Conservation (phyloP, 1,140 invertebrate genomes). For the Andricus grossulariae region DNA sequence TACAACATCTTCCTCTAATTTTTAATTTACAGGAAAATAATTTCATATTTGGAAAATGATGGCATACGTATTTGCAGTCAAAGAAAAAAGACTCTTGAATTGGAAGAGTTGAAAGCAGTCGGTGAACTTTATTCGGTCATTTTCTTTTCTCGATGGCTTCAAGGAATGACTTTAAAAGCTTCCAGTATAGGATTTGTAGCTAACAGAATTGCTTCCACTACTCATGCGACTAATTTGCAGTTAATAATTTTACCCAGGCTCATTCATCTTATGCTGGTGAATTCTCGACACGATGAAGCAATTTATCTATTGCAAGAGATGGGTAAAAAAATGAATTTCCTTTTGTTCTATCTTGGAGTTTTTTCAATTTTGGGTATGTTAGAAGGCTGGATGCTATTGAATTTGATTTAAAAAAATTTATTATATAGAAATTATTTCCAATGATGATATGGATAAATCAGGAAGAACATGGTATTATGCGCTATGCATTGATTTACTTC, state of each 20-base stretch:
- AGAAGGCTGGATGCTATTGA: no score
- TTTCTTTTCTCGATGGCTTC: conserved; percentile 73
- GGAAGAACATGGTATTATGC: conserved; percentile 75
- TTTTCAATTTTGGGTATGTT: neutral
- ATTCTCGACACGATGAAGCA: conserved; percentile 66
- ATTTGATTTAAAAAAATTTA: neutral
- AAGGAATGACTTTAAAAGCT: conserved; percentile 65
- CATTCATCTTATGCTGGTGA: conserved; percentile 65
- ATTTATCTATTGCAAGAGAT: conserved; percentile 69
- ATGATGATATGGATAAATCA: conserved; percentile 72
- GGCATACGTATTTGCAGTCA: conserved; percentile 69
- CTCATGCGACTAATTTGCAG: conserved; percentile 62
- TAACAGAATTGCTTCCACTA: conserved; percentile 64
- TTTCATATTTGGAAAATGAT: conserved; percentile 57
- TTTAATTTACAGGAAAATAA: conserved; percentile 50
- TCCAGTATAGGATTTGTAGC: conserved; percentile 70
- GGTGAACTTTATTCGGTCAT: conserved; percentile 72
- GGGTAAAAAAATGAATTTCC: conserved; percentile 49
- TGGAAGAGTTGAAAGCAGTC: conserved; percentile 72
- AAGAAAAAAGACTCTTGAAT: conserved; percentile 66
- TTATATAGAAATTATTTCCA: conserved; percentile 66
- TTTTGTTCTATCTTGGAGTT: conserved; percentile 30
- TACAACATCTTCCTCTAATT: neutral
- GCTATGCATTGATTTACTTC: conserved; percentile 71
- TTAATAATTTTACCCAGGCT: conserved; percentile 69